Evolutionary conservation across 2,113 vertebrate species (phyloP).

Genomic region (Chamaea fasciata): DNA sequence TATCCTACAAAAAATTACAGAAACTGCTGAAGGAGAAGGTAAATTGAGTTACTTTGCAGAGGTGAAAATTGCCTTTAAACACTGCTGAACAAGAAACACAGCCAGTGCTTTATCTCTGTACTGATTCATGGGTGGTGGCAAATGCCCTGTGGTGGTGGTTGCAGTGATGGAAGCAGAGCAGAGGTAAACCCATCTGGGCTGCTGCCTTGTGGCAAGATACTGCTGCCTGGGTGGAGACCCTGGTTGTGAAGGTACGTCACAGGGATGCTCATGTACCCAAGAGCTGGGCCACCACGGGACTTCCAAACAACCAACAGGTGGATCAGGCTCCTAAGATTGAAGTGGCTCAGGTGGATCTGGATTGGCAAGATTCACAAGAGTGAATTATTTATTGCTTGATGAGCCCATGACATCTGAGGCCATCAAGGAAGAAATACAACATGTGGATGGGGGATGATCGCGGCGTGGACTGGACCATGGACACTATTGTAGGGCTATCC

Average conservation of each 20-base stretch:
- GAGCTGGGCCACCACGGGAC: background rate
- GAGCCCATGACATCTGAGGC: background rate
- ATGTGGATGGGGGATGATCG: background rate
- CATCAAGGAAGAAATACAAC: background rate
- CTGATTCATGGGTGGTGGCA: background rate
- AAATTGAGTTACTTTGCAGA: background rate
- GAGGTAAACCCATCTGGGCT: background rate
- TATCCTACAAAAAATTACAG: background rate
- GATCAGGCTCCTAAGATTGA: background rate
- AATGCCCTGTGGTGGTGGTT: background rate
- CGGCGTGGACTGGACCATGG: background rate
- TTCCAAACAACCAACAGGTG: background rate
- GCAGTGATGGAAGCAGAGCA: background rate
- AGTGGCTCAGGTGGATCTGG: background rate
- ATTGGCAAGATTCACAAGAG: background rate
- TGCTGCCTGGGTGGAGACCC: background rate
- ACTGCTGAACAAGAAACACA: background rate
- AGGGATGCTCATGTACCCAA: background rate
- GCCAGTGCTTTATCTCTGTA: background rate
- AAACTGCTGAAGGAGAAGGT: background rate
- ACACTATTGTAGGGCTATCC: no score
- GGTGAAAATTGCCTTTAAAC: background rate
- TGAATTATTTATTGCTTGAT: background rate
- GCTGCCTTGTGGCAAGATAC: background rate
- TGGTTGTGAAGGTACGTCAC: fast-evolving